A percentile compares a stretch with the other conserved stretches of the same genome.
Conservation (phyloP, 1,140 invertebrate species). For the Dendrolimus punctatus region DNA sequence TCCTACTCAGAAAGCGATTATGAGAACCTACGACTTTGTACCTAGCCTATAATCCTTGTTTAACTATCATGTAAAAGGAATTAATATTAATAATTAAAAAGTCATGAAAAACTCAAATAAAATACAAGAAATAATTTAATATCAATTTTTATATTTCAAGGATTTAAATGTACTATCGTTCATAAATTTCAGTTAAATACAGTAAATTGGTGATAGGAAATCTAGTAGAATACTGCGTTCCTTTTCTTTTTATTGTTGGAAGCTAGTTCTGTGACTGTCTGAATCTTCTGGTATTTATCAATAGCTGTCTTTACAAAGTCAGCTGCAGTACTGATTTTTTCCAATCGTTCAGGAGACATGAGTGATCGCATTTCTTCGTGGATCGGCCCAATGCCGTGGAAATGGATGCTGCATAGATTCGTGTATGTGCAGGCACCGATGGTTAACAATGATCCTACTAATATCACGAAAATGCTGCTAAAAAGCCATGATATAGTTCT, state of each 20-base stretch:
- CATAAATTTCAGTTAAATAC: too few species aligned
- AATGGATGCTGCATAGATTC: conserved; percentile 75
- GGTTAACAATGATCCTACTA: conserved; percentile 73
- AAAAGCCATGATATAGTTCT: conserved; percentile 45
- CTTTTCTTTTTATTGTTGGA: conserved; percentile 24
- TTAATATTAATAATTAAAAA: too few species aligned
- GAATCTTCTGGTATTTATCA: conserved; percentile 75
- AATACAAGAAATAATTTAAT: too few species aligned
- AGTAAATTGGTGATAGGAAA: neutral
- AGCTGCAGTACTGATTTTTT: conserved; percentile 73
- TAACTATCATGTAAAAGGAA: too few species aligned
- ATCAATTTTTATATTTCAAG: too few species aligned
- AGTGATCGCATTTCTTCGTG: conserved; percentile 64
- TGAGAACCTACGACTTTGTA: too few species aligned
- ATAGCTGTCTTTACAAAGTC: conserved; percentile 77
- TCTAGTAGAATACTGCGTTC: conserved; percentile 21
- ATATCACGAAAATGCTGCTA: conserved; percentile 67
- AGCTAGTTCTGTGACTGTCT: conserved; percentile 38
- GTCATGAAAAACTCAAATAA: too few species aligned
- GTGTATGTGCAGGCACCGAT: conserved; percentile 77
- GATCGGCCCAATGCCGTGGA: conserved; percentile 68
- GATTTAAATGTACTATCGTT: too few species aligned
- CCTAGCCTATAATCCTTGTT: too few species aligned
- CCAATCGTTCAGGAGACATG: conserved; percentile 66
- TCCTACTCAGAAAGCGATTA: too few species aligned